phyloP scores from a whole-genome alignment of 2,888 invertebrate genomes.

The Periphyllus acericola region DNA sequence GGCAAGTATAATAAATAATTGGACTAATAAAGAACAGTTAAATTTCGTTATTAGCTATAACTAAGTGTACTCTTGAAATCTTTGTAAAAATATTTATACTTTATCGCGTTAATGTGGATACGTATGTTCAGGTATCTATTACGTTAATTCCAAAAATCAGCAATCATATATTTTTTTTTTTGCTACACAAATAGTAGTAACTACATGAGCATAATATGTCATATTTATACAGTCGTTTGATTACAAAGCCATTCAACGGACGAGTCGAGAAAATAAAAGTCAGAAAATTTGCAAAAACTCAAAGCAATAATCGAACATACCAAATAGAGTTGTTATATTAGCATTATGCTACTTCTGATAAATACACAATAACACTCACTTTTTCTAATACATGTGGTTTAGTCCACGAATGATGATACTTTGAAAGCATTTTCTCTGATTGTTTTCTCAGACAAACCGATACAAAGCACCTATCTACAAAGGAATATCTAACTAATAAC shows the following conservation, averaged over 20 bases:
- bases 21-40: too few species aligned
- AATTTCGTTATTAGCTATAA: too few species aligned
- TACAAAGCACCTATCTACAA: background rate
- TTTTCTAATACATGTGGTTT: constrained; percentile 1
- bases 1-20: too few species aligned
- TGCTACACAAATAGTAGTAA: background rate
- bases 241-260: background rate
- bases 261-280: background rate
- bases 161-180: background rate
- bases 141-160: too few species aligned
- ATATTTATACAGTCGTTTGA: background rate
- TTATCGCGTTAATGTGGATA: too few species aligned
- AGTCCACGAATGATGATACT: background rate
- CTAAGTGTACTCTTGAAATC: too few species aligned
- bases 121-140: too few species aligned
- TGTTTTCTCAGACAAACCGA: background rate
- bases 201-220: background rate
- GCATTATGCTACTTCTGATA: background rate
- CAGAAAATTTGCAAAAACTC: background rate
- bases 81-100: too few species aligned
- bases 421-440: constrained; percentile 26
- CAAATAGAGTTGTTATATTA: background rate
- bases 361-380: background rate
- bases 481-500: background rate
- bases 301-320: background rate